Percentiles rank a stretch among this genome's conserved stretches.
phyloP scores from a whole-genome alignment of 2,888 invertebrate species.

The Antitype chi region DNA sequence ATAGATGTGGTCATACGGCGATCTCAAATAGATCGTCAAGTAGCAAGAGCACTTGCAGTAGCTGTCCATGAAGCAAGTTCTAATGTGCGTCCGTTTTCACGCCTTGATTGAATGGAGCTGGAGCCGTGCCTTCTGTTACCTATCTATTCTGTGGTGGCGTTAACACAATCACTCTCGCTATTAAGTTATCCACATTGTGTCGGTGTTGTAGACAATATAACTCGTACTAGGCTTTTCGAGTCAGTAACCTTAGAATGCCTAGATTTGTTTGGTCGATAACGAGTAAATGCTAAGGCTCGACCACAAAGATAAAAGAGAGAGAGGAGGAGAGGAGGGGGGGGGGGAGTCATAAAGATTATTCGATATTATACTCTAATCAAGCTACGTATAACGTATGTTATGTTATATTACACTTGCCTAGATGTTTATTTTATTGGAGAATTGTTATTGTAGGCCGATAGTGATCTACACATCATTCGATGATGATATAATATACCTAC shows the following conservation, averaged over 20 bases:
- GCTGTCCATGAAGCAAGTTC: too few relatives aligned
- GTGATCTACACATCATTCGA: background rate
- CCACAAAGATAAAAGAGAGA: too few relatives aligned
- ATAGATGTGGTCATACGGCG: background rate
- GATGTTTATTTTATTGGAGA: background rate
- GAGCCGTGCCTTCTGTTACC: background rate
- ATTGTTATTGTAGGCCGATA: background rate
- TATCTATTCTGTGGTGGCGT: constrained; percentile 4
- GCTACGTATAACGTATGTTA: background rate
- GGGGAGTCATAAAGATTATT: background rate
- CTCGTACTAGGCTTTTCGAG: constrained; percentile 32
- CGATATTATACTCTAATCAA: background rate
- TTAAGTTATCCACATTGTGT: constrained; percentile 53
- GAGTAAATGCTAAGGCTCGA: background rate
- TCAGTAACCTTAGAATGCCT: constrained; percentile 46
- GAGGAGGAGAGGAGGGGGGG: too few relatives aligned
- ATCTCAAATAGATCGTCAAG: background rate
- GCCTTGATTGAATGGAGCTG: too few relatives aligned
- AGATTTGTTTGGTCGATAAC: constrained; percentile 43
- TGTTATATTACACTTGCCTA: background rate
- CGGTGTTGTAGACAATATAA: constrained; percentile 47
- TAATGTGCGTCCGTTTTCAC: background rate
- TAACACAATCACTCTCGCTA: constrained; percentile 49
- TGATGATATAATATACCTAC: background rate
- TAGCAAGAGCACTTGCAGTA: background rate